Evolutionary conservation across 2,888 invertebrate species (phyloP), one percentile per base, ranked within the genome.

Genomic region (Ophion obscuratus): DNA sequence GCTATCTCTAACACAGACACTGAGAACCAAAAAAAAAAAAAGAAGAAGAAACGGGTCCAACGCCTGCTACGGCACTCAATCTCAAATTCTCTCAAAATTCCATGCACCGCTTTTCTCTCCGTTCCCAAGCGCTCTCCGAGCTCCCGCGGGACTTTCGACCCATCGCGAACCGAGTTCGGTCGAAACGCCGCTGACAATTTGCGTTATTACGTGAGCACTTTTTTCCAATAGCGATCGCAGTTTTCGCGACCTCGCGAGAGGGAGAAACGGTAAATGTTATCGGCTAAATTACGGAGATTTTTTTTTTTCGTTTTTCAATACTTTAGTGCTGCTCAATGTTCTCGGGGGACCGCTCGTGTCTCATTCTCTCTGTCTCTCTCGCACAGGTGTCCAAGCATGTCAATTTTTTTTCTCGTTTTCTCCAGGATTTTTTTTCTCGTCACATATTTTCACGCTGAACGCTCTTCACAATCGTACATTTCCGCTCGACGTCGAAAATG

Each of bases 31-130:
- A 24, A 61, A 6, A 24, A 53, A 53, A 78, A 24, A 61, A 6
- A 24, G 17, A 53, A 53, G 17, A 14, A 53, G 53, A 53, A 68
- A 79, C 27, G 78, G 66, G 74, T 47, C 47, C 44, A 71, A 66
- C n/a, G 57, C 24, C 36, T n/a, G 53, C 36, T 80, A 71, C 71
- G 76, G 66, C 73, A 71, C 70, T 79, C 82, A 76, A 85, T 85
- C 85, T 75, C 83, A 80, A 80, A 75, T 83, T 83, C 31, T 83
- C 83, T 76, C 76, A 59, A 68, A 80, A 73, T 76, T 83, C 61
- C 76, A 71, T 73, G 5, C 5, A 67, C 74, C 74, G 67, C 62
- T 44, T 9, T 61, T 53, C 74, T 24, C 47, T 40, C 36, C 6
- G 17, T 66, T 71, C 53, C 20, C 17, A 27, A 27, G 73, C 27